These are phyloP conservation scores for Listronotus oregonensis DNA, from an alignment of 1,140 invertebrate species.

Conservation along the genomic window DNA sequence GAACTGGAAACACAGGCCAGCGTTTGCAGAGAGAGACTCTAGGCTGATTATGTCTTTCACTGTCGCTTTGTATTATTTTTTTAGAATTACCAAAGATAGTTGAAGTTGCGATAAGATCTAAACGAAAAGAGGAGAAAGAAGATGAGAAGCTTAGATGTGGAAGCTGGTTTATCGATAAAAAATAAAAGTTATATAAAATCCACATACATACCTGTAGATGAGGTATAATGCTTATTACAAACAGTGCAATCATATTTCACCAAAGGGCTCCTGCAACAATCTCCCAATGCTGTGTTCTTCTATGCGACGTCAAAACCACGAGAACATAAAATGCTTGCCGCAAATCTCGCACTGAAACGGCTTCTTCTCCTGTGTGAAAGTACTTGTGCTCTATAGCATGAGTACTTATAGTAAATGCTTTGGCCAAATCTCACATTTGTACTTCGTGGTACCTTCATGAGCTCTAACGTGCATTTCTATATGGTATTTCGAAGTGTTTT, in stretches of 20 bases:
- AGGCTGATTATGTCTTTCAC: no score
- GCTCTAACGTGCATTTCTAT: slow-evolving; percentile 53
- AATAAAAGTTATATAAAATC: neutral
- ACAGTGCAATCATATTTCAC: slow-evolving; percentile 53
- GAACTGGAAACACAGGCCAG: no score
- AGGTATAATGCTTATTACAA: slow-evolving; percentile 54
- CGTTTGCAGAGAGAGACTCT: no score
- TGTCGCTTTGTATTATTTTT: no score
- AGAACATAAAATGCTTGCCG: slow-evolving; percentile 59
- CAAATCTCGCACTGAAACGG: slow-evolving; percentile 68
- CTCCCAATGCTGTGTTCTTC: slow-evolving; percentile 54
- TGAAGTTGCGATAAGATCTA: no score
- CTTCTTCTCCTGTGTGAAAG: slow-evolving; percentile 64
- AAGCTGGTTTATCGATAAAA: no score
- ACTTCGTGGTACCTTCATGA: slow-evolving; percentile 58
- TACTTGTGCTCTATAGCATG: slow-evolving; percentile 56
- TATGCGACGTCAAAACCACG: slow-evolving; percentile 53
- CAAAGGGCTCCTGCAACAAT: slow-evolving; percentile 52
- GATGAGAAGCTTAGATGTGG: no score
- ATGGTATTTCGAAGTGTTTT: slow-evolving; percentile 56
- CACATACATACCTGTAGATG: slow-evolving; percentile 46
- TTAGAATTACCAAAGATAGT: no score
- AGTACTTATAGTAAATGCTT: slow-evolving; percentile 59
- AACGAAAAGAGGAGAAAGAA: no score
- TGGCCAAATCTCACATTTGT: slow-evolving; percentile 60